phyloP scores from a whole-genome alignment of 2,797 vertebrate species.

The Siniperca undulata region DNA sequence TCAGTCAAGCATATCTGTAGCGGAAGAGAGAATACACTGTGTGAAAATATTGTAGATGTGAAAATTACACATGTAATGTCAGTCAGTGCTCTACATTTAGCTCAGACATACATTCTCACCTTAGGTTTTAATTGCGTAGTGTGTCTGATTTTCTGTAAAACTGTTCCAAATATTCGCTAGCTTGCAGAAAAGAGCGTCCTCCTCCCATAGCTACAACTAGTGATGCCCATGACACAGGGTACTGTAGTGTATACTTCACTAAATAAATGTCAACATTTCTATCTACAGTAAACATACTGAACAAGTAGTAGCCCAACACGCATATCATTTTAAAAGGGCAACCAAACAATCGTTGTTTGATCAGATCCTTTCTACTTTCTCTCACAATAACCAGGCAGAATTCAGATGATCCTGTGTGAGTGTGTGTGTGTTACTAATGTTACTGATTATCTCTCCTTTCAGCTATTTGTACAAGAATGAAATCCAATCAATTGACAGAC shows the following conservation, averaged over 20 bases:
- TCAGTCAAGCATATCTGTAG: slow-evolving; percentile 10
- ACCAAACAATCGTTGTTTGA: background rate
- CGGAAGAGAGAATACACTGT: slow-evolving; percentile 2
- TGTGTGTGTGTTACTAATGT: slow-evolving; percentile 89
- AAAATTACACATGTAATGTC: background rate
- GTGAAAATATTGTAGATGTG: background rate
- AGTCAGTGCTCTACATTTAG: background rate
- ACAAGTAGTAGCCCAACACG: background rate
- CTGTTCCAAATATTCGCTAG: background rate
- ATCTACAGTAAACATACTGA: background rate
- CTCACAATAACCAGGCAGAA: slow-evolving; percentile 41
- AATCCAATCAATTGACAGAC: slow-evolving; percentile 99
- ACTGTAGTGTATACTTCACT: background rate
- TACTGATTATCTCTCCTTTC: slow-evolving; percentile 95
- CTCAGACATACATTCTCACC: background rate
- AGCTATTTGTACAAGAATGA: slow-evolving; percentile 99
- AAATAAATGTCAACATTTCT: background rate
- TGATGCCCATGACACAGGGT: background rate
- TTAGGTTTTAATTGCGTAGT: background rate
- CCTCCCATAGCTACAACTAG: background rate
- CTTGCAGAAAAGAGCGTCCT: background rate
- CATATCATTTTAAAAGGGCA: background rate
- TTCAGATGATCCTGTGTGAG: slow-evolving; percentile 63
- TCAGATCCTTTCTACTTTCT: slow-evolving; percentile 27
- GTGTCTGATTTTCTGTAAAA: background rate